These are phyloP conservation scores for Harpagifer antarcticus DNA, from an alignment of 2,797 vertebrate species.

Conservation along the genomic window DNA sequence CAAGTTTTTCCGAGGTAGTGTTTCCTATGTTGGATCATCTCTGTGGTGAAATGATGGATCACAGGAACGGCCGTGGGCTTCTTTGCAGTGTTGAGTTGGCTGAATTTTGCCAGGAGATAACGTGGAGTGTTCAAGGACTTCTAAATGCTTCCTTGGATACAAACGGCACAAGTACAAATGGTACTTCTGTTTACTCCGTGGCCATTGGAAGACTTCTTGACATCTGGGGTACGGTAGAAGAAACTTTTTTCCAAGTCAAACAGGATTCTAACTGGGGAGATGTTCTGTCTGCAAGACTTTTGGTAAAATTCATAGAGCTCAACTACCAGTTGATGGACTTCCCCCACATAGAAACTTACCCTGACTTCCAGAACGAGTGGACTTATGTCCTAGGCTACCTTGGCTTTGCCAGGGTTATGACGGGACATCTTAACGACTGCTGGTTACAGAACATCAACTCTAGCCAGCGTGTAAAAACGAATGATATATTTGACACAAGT, in stretches of 20 bases:
- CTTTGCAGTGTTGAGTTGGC: conserved; percentile 71
- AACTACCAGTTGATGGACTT: conserved; percentile 69
- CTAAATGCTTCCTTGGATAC: conserved; percentile 54
- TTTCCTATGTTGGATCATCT: conserved; percentile 53
- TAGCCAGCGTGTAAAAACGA: conserved; percentile 14
- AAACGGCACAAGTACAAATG: conserved; percentile 35
- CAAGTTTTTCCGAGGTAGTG: conserved; percentile 5
- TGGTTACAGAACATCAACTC: conserved; percentile 80
- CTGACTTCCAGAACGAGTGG: conserved; percentile 71
- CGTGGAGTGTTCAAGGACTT: conserved; percentile 38
- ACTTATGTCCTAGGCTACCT: conserved; percentile 62
- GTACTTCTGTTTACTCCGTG: conserved; percentile 62
- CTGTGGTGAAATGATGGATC: conserved; percentile 68
- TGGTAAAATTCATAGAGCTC: conserved; percentile 81
- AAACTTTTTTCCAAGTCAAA: conserved; percentile 75
- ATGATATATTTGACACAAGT: conserved; percentile 40
- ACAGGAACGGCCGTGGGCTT: conserved; percentile 46
- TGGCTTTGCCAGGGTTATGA: conserved; percentile 77
- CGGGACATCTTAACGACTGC: conserved; percentile 81
- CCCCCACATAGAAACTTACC: conserved; percentile 15
- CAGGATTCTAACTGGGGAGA: conserved; percentile 83
- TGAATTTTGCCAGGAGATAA: conserved; percentile 74
- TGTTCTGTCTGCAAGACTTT: conserved; percentile 81
- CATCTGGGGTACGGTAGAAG: conserved; percentile 67
- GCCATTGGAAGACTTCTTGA: conserved; percentile 79